phyloP scores from a whole-genome alignment of 2,797 vertebrate genomes.

The Alosa sapidissima region DNA sequence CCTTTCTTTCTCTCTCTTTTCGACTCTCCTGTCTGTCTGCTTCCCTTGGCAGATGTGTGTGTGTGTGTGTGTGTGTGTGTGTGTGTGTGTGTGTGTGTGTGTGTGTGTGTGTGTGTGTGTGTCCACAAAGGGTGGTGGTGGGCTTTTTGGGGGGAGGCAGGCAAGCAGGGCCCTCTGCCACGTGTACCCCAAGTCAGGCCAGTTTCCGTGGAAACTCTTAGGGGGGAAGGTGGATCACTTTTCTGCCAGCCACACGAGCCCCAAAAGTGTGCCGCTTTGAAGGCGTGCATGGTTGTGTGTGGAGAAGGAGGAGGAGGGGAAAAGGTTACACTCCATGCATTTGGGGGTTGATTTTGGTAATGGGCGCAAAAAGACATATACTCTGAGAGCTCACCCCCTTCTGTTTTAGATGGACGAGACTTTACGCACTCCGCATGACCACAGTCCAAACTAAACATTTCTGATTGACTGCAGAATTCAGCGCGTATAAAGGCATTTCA shows the following conservation, averaged over 20 bases:
- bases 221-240: slow-evolving; percentile 56
- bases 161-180: slow-evolving; percentile 49
- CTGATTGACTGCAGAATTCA: background rate
- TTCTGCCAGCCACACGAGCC: slow-evolving; percentile 57
- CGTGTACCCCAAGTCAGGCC: slow-evolving; percentile 70
- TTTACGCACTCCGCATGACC: background rate
- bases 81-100: no score
- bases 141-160: slow-evolving; percentile 43
- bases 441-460: background rate
- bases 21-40: slow-evolving; percentile 57
- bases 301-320: background rate
- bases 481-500: background rate
- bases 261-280: background rate
- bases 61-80: slow-evolving; percentile 59
- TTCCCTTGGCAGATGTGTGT: slow-evolving; percentile 80
- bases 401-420: background rate
- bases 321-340: background rate
- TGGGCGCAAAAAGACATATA: background rate
- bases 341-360: background rate
- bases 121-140: slow-evolving; percentile 27
- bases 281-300: background rate
- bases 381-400: background rate
- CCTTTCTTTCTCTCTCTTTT: slow-evolving; percentile 17
- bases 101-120: no score
- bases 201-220: slow-evolving; percentile 70